Percentiles rank a stretch among this genome's conserved stretches.
These are phyloP conservation scores for Actinia equina DNA, from an alignment of 64 coral and sea anemone genomes.

Conservation along the genomic window DNA sequence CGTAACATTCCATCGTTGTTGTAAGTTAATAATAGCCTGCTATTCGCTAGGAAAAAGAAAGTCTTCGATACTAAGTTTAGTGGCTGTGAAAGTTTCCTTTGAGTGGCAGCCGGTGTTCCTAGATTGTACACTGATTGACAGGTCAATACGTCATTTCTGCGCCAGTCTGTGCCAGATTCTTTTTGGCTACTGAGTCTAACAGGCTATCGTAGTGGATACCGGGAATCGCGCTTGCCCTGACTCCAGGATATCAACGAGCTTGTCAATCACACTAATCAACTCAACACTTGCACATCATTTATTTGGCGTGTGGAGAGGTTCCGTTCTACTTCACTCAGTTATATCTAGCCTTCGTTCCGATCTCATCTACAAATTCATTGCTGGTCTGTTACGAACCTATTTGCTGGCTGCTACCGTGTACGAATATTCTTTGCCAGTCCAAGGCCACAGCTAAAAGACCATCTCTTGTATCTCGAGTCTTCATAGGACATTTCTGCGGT, in stretches of 20 bases:
- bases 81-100: not conserved
- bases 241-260: not conserved
- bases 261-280: not conserved
- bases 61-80: too few relatives aligned
- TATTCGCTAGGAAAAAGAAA: too few relatives aligned
- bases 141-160: not conserved
- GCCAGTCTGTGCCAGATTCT: too few relatives aligned
- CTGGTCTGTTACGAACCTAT: too few relatives aligned
- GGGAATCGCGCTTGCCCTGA: not conserved
- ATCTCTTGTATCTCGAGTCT: too few relatives aligned
- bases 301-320: not conserved
- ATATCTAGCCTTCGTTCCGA: too few relatives aligned
- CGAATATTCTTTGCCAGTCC: too few relatives aligned
- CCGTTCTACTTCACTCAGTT: not conserved
- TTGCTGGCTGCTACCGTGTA: too few relatives aligned
- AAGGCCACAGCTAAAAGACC: too few relatives aligned
- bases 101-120: not conserved
- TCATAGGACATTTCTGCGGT: too few relatives aligned
- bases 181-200: not conserved
- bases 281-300: not conserved
- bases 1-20: not conserved
- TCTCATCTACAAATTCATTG: too few relatives aligned
- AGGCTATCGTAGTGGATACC: not conserved
- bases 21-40: too few relatives aligned
- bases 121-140: not conserved